Evolutionary conservation across 2,797 vertebrate species (phyloP).

Genomic region (Triplophysa yarkandensis): DNA sequence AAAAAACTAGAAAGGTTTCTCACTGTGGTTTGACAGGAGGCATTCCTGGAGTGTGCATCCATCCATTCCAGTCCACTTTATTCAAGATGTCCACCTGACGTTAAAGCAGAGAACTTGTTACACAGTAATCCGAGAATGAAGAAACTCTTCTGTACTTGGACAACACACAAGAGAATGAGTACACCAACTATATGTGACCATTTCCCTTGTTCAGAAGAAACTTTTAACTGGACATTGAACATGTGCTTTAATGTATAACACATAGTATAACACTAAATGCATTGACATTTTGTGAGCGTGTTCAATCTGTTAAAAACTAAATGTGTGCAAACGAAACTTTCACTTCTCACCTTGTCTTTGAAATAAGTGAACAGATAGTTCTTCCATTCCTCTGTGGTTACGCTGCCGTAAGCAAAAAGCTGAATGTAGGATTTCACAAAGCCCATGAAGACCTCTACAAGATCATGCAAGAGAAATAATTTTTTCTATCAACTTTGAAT

Average conservation of each 20-base stretch:
- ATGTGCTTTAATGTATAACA: too few species aligned
- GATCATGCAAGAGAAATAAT: neutral
- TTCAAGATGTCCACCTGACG: conserved; percentile 87
- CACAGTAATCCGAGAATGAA: neutral
- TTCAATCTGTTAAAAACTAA: too few species aligned
- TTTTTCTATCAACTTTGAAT: too few species aligned
- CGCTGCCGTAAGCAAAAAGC: conserved; percentile 87
- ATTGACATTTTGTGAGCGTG: too few species aligned
- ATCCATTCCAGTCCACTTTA: conserved; percentile 91
- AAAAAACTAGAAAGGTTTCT: too few species aligned
- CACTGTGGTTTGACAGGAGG: conserved; percentile 88
- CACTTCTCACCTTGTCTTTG: conserved; percentile 84
- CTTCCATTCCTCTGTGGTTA: conserved; percentile 92
- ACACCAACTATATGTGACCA: too few species aligned
- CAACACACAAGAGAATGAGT: too few species aligned
- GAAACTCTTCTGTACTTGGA: too few species aligned
- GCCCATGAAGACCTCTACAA: conserved; percentile 92
- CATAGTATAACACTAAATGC: too few species aligned
- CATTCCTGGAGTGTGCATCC: conserved; percentile 93
- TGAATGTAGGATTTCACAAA: conserved; percentile 94
- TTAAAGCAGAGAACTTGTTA: conserved; percentile 18
- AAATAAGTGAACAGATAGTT: conserved; percentile 89
- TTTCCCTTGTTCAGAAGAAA: too few species aligned
- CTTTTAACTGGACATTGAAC: too few species aligned
- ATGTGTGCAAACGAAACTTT: too few species aligned